phyloP scores from a whole-genome alignment of 2,888 invertebrate genomes.

The Lasioglossum marginatum region DNA sequence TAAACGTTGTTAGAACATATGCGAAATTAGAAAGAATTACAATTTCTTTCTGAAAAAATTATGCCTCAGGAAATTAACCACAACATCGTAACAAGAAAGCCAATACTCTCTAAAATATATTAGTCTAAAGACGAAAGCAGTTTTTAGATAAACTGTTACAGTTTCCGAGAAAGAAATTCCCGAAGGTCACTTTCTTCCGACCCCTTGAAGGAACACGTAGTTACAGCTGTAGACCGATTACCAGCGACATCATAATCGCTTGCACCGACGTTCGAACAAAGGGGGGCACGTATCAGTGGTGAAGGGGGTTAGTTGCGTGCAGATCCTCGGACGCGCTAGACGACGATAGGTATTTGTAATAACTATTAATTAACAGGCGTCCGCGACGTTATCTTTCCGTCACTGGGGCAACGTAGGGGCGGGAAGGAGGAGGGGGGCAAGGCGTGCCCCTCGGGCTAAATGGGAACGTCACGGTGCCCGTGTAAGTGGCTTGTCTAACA shows the following conservation, averaged over 20 bases:
- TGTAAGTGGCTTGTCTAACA: conserved; percentile 85
- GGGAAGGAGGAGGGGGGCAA: background rate
- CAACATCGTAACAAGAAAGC: background rate
- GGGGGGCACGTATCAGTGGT: background rate
- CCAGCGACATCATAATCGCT: conserved; percentile 22
- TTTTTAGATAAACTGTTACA: background rate
- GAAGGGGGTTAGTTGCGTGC: background rate
- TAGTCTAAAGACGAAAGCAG: background rate
- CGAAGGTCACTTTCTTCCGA: background rate
- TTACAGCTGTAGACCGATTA: conserved; percentile 41
- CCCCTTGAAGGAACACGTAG: background rate
- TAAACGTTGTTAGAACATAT: no score
- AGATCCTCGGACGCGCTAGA: conserved; percentile 6
- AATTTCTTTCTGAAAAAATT: background rate
- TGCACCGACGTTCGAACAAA: conserved; percentile 1
- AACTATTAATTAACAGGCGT: conserved; percentile 72
- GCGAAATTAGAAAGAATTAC: background rate
- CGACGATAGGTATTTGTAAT: conserved; percentile 61
- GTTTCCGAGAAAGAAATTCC: background rate
- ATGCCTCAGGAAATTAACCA: background rate
- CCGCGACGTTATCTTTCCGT: conserved; percentile 65
- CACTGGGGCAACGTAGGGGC: conserved; percentile 33
- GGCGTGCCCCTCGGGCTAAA: conserved; percentile 75
- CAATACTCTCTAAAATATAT: background rate
- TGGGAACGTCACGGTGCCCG: conserved; percentile 83